Base-by-base conservation (phyloP, 2,113 vertebrate genomes). In the sheep (Ovis aries) region DNA sequence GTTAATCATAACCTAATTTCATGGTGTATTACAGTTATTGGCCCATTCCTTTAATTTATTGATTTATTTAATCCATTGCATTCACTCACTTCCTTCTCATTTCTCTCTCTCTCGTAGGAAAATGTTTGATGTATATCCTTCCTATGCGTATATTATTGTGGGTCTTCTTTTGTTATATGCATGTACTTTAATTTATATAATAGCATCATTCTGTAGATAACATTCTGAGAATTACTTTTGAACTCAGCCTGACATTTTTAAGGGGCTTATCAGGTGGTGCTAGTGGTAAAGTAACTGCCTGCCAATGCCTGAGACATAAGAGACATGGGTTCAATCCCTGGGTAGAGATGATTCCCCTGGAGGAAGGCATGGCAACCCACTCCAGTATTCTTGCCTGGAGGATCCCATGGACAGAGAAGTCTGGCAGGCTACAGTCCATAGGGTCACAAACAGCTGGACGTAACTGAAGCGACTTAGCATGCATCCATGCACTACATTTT, bases 181-280 rank as follows among this genome's bases (percentile, higher is more conserved):
- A 86, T 55, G 15, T 11, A 23, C 86, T 86, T 90, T 81, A 74
- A 53, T 62, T 77, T 88, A 84, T 85, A 90, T 84, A 90, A 90
- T 40, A 23, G 5, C 53, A 92, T 91, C 86, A 33, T 52, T 88
- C 67, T 86, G 7, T 36, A 82, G 33, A 59, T 50, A 29, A 3
- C 48, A 85, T 82, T 94, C 36, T 95, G 52, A 95, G 33, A 62
- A 50, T 57, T 36, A 94, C 31, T 85, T 81, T 90, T 60, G 52
- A 96, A 48, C 15, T 91, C 21, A 92, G 27, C 10, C 53, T 3
- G 36, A 64, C 43, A 80, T 50, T 50, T 80, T 80, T 48, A 14
- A 27, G 71, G 67, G 9, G 67, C n/a, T 40, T 40, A 71, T 23
- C n/a, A 40, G 36, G n/a, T 23, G 67, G n/a, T 71, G n/a, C 64